Base-by-base conservation (phyloP, 53 echinoderm and acorn worm genomes). In the Holothuria scabra region DNA sequence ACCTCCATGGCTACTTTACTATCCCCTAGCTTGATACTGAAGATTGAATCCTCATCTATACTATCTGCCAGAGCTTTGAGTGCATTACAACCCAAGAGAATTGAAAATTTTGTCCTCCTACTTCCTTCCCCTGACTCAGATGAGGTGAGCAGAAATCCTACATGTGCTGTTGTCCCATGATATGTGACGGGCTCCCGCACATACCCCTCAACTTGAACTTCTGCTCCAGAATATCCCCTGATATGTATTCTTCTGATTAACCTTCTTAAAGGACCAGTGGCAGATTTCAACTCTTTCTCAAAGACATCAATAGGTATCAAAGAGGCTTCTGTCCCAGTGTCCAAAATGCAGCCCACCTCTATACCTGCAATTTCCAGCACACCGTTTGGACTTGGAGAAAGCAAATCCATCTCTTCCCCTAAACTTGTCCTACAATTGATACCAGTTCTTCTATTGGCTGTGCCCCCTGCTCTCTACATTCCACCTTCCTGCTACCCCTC, bases 311-410 rank as follows among this genome's bases (percentile, higher is more conserved):
- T 25, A 10, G 88, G 88, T 37, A 88, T 88, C 28, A 88, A 46
- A 9, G 83, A 88, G 18, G 83, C 74, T 48, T 88, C 83, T n/a
- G 88, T 76, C 49, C 86, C 88, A 29, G 82, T 87, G 72, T 87
- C 88, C 22, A 83, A 28, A 7, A 88, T 44, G 20, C 88, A 83
- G 12, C 88, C 88, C 7, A 83, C 18, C 16, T 88, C 72, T 20
- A 46, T 46, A 1, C 67, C 63, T 30, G 66, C 88, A 57, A 84
- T 44, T 28, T 75, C 30, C 12, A 83, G 57, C 48, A 84, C 44
- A 5, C 31, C 76, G 26, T 49, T 70, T 8, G 88, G 84, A 56
- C 88, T 88, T 76, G 28, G 52, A 5, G 88, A 65, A 75, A 63
- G 23, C 57, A 72, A 66, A 66, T 66, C 66, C 8, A 24, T 2